Evolutionary conservation across 2,888 invertebrate genomes (phyloP).

Genomic region (Cantharis rustica): DNA sequence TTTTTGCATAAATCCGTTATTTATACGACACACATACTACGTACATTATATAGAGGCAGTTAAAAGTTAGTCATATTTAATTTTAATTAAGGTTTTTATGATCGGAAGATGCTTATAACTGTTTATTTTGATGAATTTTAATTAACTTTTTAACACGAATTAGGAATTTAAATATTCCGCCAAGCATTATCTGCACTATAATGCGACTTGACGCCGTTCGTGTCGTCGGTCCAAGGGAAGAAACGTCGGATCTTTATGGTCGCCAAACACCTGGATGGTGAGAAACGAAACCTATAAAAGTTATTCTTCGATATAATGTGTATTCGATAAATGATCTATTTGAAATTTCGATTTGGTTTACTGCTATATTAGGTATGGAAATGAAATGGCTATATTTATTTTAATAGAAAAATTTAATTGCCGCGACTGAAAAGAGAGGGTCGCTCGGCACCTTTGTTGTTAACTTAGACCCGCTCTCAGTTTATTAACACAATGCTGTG

Average conservation of each 20-base stretch:
- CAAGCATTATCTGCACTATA: background rate
- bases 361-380: conserved; percentile 43
- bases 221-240: background rate
- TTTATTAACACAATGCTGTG: conserved; percentile 48
- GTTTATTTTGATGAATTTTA: background rate
- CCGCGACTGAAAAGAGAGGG: conserved; percentile 39
- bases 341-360: conserved; percentile 27
- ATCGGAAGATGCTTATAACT: background rate
- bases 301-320: background rate
- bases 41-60: background rate
- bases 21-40: background rate
- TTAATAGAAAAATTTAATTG: conserved; percentile 49
- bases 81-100: background rate
- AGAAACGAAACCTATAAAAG: background rate
- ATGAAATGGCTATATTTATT: conserved; percentile 45
- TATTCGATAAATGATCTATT: background rate
- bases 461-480: conserved; percentile 39
- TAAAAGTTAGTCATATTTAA: background rate
- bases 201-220: background rate
- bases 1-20: background rate
- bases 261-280: background rate
- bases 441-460: conserved; percentile 44
- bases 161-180: background rate
- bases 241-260: background rate
- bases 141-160: background rate